Conservation (phyloP, 1,140 invertebrate species). For the Alviniconcha marisindica region DNA sequence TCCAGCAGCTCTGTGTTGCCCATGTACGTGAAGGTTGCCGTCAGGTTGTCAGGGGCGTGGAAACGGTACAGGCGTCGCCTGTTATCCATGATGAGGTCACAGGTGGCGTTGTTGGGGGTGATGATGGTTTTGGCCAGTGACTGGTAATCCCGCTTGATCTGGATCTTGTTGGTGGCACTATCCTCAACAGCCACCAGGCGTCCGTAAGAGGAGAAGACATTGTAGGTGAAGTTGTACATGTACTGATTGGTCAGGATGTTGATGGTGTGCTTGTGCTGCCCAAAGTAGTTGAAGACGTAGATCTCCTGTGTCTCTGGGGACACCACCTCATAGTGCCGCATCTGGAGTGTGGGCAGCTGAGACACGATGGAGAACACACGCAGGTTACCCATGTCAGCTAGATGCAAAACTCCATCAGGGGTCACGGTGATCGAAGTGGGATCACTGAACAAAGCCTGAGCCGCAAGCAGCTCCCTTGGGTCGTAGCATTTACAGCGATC, state of each 20-base stretch:
- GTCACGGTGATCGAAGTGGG: constrained; percentile 92
- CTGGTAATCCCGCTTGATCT: constrained; percentile 84
- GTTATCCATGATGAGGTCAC: constrained; percentile 86
- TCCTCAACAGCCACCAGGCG: constrained; percentile 95
- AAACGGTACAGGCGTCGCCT: constrained; percentile 93
- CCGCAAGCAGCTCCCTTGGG: constrained; percentile 90
- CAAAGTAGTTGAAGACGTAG: constrained; percentile 97
- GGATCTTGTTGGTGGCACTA: constrained; percentile 92
- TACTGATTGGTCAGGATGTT: constrained; percentile 95
- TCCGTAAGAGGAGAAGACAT: constrained; percentile 96
- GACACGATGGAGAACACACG: constrained; percentile 93
- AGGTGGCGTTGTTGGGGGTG: constrained; percentile 95
- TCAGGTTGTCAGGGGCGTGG: constrained; percentile 92
- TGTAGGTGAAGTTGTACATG: constrained; percentile 95
- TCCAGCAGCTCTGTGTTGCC: constrained; percentile 90
- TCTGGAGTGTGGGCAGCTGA: constrained; percentile 91
- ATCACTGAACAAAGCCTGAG: constrained; percentile 95
- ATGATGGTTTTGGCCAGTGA: constrained; percentile 90
- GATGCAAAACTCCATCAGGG: constrained; percentile 92
- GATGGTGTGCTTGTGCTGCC: constrained; percentile 93
- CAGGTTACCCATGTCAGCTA: constrained; percentile 89
- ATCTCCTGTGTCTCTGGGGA: constrained; percentile 93
- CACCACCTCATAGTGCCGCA: constrained; percentile 94
- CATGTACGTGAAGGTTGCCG: constrained; percentile 95
- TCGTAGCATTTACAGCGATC: constrained; percentile 88